Evolutionary conservation across 1,140 invertebrate genomes (phyloP), one percentile per base, ranked within the genome.

Genomic region (Drosophila pandora): DNA sequence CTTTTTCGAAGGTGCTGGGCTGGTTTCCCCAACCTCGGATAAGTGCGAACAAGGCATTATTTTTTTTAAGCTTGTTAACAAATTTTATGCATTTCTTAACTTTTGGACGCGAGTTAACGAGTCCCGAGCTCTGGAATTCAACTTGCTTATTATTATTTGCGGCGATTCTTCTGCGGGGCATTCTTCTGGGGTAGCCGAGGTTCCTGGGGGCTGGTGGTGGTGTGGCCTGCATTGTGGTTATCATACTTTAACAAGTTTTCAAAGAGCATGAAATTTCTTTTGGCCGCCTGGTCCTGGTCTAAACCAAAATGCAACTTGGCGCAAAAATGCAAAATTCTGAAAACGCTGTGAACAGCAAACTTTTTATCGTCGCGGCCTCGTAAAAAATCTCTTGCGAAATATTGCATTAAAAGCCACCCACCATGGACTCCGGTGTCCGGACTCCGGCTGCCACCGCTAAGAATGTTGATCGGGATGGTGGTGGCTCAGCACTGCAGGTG

Each of bases 181-280:
- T 55, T 48, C 54, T 62, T 56, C 2, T 21, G 30, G 47, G 25
- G 37, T 13, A 28, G 37, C 48, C 45, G 22, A 22, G 37, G 4
- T 17, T 5, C 1, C 3, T 37, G n/a, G 8, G 9, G 13, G 17
- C 13, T 21, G 41, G 12, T 10, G 37, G 37, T 12, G 49, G n/a
- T 37, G 49, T 67, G 78, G 69, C 82, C 82, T 78, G 78, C 83
- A 88, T 88, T 88, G 83, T 88, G 83, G 83, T 88, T 88, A 88
- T 88, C 83, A 88, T 88, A 88, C 76, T 88, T 88, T 88, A 88
- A 88, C 83, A 88, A 88, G 83, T 88, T 88, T 88, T 87, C 72
- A 88, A 88, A 88, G 76, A 88, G 83, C 83, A 79, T 83, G 79
- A 82, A 88, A 88, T 88, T 88, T 79, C 79, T 70, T 73, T 82